Evolutionary conservation across 2,888 invertebrate species (phyloP).

Genomic region (Poecilobothrus nobilitatus): DNA sequence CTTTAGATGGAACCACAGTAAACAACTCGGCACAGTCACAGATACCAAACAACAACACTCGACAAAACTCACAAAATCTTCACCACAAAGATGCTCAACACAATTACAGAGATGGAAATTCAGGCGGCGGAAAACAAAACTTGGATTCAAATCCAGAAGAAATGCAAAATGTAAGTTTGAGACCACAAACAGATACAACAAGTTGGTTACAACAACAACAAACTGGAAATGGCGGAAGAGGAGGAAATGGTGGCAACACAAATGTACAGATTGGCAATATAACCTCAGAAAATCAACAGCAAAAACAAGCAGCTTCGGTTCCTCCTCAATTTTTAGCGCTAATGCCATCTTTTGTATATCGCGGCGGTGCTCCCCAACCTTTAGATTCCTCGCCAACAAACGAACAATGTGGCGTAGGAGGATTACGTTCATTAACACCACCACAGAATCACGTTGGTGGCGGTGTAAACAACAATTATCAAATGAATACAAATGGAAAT

Average conservation of each 20-base stretch:
- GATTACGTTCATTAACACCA: constrained; percentile 26
- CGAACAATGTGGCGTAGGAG: constrained; percentile 21
- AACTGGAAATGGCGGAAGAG: constrained; percentile 30
- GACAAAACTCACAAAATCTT: constrained; percentile 22
- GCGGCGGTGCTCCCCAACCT: constrained; percentile 33
- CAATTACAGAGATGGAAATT: constrained; percentile 43
- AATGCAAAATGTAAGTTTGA: constrained; percentile 33
- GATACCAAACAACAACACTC: constrained; percentile 26
- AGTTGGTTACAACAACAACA: constrained; percentile 34
- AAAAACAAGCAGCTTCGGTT: constrained; percentile 45
- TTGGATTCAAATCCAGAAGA: constrained; percentile 20
- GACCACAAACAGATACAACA: constrained; percentile 42
- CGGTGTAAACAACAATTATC: constrained; percentile 16
- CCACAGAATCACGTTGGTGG: constrained; percentile 37
- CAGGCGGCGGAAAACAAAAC: constrained; percentile 28
- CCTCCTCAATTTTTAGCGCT: constrained; percentile 64
- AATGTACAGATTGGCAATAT: constrained; percentile 33
- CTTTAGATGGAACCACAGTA: constrained; percentile 49
- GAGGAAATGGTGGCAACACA: constrained; percentile 44
- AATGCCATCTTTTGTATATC: constrained; percentile 66
- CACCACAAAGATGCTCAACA: constrained; percentile 25
- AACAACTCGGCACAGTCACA: constrained; percentile 13
- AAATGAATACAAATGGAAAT: constrained; percentile 12
- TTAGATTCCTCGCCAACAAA: constrained; percentile 9
- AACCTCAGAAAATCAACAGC: constrained; percentile 45